Base-by-base conservation (phyloP, 2,797 vertebrate genomes). In the Xiphophorus birchmanni region DNA sequence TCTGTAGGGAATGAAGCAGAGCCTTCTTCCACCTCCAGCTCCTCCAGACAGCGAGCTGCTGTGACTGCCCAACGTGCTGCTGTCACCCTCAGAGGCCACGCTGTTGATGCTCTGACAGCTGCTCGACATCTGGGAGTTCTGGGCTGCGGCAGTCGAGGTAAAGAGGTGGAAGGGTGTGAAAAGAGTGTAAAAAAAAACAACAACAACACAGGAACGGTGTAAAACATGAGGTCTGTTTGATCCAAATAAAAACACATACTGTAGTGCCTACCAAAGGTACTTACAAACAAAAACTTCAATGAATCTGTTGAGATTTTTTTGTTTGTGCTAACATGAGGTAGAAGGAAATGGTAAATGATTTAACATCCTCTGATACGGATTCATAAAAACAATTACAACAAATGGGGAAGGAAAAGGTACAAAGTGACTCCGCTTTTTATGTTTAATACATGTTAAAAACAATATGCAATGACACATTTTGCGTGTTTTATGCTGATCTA, bases 71-170 rank as follows among this genome's bases (percentile, higher is more conserved):
- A 75, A 86, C 0, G 65, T 94, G 85, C 95, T 96, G 87, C 94
- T 93, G 29, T 98, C 97, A 8, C 95, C 96, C 88, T 97, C 97
- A 0, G 97, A 98, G 17, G 94, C 90, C 91, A 97, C 77, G 75
- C 94, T 98, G 93, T 95, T 98, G 88, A 99, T 97, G 87, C 97
- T 99, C 95, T 98, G 98, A 93, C 96, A 98, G 94, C 97, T 98
- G 95, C 96, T 98, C 87, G 95, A 97, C 95, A 97, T 96, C 94
- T 99, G 98, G 50, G 97, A 99, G 90, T 99, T 99, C 94, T 99
- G 98, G 85, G 99, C 98, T 99, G 94, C 2, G 80, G 67, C 80
- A 29, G 65, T 26, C 76, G 40, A 0, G n/a, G 47, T 73, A 44
- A 42, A 21, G 76, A 60, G 32, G 40, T 50, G 75, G 40, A 75